These are phyloP conservation scores for Anas platyrhynchos DNA, from an alignment of 2,113 vertebrate species.

Conservation along the genomic window DNA sequence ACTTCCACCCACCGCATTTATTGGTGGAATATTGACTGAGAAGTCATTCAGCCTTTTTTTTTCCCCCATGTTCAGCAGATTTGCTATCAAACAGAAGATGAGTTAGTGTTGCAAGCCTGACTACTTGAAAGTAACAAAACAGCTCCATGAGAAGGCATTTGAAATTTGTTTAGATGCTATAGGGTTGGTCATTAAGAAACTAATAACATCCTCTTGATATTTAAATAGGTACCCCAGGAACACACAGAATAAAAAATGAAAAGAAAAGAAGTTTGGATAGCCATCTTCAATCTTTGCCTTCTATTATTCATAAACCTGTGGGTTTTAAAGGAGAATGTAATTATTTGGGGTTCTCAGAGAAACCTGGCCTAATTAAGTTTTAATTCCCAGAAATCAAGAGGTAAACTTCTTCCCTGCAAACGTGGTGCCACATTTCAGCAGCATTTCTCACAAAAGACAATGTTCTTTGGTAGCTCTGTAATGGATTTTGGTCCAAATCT, in stretches of 20 bases:
- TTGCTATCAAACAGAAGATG: background rate
- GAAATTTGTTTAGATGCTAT: background rate
- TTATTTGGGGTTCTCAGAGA: constrained; percentile 11
- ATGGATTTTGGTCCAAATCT: background rate
- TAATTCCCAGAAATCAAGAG: background rate
- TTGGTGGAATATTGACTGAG: background rate
- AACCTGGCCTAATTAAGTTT: constrained; percentile 26
- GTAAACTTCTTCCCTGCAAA: background rate
- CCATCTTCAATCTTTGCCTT: background rate
- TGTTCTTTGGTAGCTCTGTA: rapidly evolving
- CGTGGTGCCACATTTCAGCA: background rate
- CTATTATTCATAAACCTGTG: constrained; percentile 3
- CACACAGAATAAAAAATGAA: background rate
- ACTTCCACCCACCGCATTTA: background rate
- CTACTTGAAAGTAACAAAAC: background rate
- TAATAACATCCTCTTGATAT: background rate
- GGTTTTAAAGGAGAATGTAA: background rate
- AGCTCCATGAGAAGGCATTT: background rate
- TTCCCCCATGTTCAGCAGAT: constrained; percentile 15
- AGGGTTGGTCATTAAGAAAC: background rate
- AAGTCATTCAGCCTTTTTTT: background rate
- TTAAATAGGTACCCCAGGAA: background rate
- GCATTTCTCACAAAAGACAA: background rate
- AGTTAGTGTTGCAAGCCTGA: background rate
- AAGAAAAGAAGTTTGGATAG: background rate